Conservation (phyloP, 2,113 vertebrate species). For the Tamias sibiricus region DNA sequence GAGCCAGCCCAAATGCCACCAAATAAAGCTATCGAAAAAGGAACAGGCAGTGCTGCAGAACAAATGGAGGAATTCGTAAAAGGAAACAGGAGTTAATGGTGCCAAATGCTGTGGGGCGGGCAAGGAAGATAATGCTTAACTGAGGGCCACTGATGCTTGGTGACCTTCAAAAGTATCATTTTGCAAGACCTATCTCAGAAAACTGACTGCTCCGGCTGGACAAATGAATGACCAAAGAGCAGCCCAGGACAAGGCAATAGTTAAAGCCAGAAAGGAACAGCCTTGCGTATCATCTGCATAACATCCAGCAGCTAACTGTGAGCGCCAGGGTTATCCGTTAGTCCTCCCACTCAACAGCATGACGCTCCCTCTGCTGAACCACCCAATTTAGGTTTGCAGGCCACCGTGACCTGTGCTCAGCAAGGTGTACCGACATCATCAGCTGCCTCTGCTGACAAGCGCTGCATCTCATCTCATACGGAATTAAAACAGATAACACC, state of each 20-base stretch:
- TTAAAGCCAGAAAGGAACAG: not conserved
- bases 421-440: conserved; percentile 32
- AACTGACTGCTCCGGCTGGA: not conserved
- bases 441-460: conserved; percentile 47
- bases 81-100: conserved; percentile 21
- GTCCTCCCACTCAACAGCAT: conserved; percentile 36
- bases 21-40: conserved; percentile 21
- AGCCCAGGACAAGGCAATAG: not conserved
- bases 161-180: conserved; percentile 41
- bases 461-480: conserved; percentile 45
- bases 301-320: not conserved
- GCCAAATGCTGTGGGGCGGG: not conserved
- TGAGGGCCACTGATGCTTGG: not conserved
- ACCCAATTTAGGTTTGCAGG: conserved; percentile 41
- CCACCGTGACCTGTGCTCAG: conserved; percentile 54
- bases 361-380: not conserved
- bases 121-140: conserved; percentile 17
- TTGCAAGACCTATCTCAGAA: not conserved
- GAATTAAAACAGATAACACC: conserved; percentile 62
- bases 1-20: not conserved
- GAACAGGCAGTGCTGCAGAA: not conserved
- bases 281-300: not conserved
- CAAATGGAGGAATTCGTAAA: not conserved
- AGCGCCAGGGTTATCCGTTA: not conserved
- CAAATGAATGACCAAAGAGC: not conserved